A percentile compares a stretch with the other conserved stretches of the same genome.
These are phyloP conservation scores for Acleris sparsana DNA, from an alignment of 2,888 invertebrate species.

Conservation along the genomic window DNA sequence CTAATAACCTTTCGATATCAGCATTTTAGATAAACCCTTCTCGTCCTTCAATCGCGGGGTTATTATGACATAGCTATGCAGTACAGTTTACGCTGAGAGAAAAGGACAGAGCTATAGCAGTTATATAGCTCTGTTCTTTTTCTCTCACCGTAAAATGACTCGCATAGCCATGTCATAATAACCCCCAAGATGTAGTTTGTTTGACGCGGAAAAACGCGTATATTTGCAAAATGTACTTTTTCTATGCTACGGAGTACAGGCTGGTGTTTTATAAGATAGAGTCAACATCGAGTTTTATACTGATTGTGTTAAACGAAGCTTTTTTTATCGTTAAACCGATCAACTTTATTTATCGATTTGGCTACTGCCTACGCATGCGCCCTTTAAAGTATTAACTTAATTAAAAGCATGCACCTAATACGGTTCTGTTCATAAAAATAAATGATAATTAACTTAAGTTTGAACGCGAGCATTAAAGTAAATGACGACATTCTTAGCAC, in stretches of 20 bases:
- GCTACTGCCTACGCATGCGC: slow-evolving; percentile 45
- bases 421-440: slow-evolving; percentile 47
- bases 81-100: too few relatives aligned
- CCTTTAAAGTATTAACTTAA: slow-evolving; percentile 50
- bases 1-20: slow-evolving; percentile 12
- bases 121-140: too few relatives aligned
- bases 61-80: too few relatives aligned
- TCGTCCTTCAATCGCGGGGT: slow-evolving; percentile 29
- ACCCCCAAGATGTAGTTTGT: slow-evolving; percentile 10
- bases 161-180: too few relatives aligned
- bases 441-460: slow-evolving; percentile 35
- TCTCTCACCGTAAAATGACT: too few relatives aligned
- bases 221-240: not conserved
- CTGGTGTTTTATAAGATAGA: too few relatives aligned
- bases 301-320: slow-evolving; percentile 52
- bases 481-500: slow-evolving; percentile 16
- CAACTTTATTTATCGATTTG: slow-evolving; percentile 59
- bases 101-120: too few relatives aligned
- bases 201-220: not conserved
- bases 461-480: slow-evolving; percentile 15
- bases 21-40: slow-evolving; percentile 1
- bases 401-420: slow-evolving; percentile 47
- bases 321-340: slow-evolving; percentile 64
- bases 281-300: not conserved
- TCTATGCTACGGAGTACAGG: too few relatives aligned